phyloP scores from a whole-genome alignment of 2,113 vertebrate species.

The Oncorhynchus nerka region DNA sequence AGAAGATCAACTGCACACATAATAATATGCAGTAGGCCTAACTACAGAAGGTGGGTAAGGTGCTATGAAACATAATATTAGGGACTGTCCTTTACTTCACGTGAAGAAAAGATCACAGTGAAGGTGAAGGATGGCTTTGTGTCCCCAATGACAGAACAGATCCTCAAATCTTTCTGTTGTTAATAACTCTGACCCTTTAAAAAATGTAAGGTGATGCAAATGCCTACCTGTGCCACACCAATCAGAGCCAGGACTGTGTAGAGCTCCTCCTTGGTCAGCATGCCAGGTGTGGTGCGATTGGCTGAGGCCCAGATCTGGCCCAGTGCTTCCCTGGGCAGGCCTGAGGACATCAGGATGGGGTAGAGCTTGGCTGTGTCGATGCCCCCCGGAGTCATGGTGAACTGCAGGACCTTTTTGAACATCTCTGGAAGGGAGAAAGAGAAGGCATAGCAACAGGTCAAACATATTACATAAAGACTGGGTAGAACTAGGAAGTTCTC shows the following conservation, averaged over 20 bases:
- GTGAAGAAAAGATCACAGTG: no score
- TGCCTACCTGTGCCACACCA: slow-evolving; percentile 88
- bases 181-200: no score
- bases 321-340: slow-evolving; percentile 92
- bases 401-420: slow-evolving; percentile 94
- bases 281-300: slow-evolving; percentile 95
- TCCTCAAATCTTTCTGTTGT: no score
- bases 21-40: background rate
- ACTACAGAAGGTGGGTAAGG: no score
- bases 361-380: slow-evolving; percentile 97
- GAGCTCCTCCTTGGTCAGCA: slow-evolving; percentile 96
- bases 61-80: no score
- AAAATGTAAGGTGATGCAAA: background rate
- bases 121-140: no score
- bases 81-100: no score
- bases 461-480: no score
- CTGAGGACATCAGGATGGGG: slow-evolving; percentile 95
- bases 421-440: slow-evolving; percentile 74
- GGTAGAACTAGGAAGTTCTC: no score
- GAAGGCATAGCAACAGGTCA: background rate
- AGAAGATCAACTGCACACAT: slow-evolving; percentile 31
- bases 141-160: no score
- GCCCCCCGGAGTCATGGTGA: slow-evolving; percentile 87
- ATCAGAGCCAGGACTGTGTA: slow-evolving; percentile 92
- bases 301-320: slow-evolving; percentile 97